A percentile compares a stretch with the other conserved stretches of the same genome.
These are phyloP conservation scores for Gymnoscopelus microlampas DNA, from an alignment of 2,797 vertebrate species.

Conservation along the genomic window DNA sequence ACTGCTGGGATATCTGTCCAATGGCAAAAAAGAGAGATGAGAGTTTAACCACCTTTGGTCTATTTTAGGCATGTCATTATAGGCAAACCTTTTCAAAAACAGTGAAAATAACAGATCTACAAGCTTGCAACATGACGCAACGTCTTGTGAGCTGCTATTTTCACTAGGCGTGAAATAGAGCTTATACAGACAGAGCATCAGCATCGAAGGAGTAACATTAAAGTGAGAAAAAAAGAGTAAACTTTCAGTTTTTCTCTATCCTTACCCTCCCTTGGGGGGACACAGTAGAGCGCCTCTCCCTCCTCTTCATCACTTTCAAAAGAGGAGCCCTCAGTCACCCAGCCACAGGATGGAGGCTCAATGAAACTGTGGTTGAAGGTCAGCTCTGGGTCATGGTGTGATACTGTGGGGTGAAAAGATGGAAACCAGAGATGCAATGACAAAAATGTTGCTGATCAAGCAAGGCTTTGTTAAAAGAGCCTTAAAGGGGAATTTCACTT, in stretches of 20 bases:
- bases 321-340: constrained; percentile 92
- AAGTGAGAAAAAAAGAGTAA: neutral
- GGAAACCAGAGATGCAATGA: constrained; percentile 14
- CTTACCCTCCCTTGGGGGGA: constrained; percentile 88
- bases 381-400: constrained; percentile 92
- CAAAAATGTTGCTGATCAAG: neutral
- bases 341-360: constrained; percentile 89
- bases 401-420: constrained; percentile 79
- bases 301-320: constrained; percentile 89
- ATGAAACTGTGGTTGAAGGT: constrained; percentile 99
- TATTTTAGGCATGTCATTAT: too few relatives aligned
- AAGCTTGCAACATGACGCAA: too few relatives aligned
- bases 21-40: constrained; percentile 12
- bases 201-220: too few relatives aligned
- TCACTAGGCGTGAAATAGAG: too few relatives aligned
- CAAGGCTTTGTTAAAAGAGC: neutral
- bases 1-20: constrained; percentile 78
- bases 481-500: neutral
- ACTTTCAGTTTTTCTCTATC: neutral
- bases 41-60: neutral
- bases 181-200: neutral
- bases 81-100: too few relatives aligned
- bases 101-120: too few relatives aligned
- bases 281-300: constrained; percentile 86
- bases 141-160: too few relatives aligned